These are phyloP conservation scores for Adelosebastes latens DNA, from an alignment of 2,797 vertebrate genomes.

Conservation along the genomic window DNA sequence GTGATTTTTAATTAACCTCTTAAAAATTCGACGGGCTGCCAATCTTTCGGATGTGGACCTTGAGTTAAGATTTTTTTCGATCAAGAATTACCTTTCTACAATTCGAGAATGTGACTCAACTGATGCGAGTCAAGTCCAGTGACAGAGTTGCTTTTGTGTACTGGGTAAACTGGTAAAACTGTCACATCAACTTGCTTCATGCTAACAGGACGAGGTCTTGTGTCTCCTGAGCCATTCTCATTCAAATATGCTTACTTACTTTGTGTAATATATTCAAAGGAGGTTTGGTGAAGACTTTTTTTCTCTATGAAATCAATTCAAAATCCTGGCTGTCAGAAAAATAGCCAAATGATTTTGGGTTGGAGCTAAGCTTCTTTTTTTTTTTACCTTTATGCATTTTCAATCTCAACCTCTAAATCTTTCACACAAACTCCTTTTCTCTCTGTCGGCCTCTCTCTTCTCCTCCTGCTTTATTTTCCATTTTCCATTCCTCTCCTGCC, in stretches of 20 bases:
- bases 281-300: constrained; percentile 32
- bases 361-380: constrained; percentile 52
- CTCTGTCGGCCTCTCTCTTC: constrained; percentile 15
- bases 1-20: too few species aligned
- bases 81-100: not conserved
- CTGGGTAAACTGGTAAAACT: constrained; percentile 3
- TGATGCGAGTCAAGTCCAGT: not conserved
- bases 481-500: constrained; percentile 33
- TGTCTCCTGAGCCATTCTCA: not conserved
- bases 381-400: constrained; percentile 62
- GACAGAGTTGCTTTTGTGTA: constrained; percentile 3
- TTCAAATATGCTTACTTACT: constrained; percentile 27
- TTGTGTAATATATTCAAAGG: constrained; percentile 40
- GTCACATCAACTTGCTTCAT: constrained; percentile 12
- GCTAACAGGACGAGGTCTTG: not conserved
- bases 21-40: too few species aligned
- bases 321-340: constrained; percentile 48
- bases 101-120: not conserved
- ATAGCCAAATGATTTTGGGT: constrained; percentile 51
- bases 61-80: not conserved
- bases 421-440: constrained; percentile 53
- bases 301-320: constrained; percentile 45
- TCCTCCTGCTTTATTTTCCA: constrained; percentile 28
- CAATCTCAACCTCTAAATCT: constrained; percentile 63
- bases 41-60: not conserved